Evolutionary conservation across 2,113 vertebrate species (phyloP).

Genomic region (Trichechus manatus): DNA sequence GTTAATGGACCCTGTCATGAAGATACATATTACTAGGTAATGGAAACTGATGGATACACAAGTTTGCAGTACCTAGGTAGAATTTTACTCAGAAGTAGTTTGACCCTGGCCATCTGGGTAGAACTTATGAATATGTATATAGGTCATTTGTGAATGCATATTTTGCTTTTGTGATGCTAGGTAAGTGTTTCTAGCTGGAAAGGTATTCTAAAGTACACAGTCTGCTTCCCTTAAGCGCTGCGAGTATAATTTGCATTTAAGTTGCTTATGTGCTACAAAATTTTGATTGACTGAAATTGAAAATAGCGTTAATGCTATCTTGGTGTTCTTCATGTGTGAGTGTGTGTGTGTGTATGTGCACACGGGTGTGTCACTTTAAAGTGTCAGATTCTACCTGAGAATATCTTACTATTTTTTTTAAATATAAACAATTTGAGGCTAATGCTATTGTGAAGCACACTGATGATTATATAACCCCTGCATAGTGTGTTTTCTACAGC

Average conservation of each 20-base stretch:
- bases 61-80: neutral
- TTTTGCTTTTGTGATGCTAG: slow-evolving; percentile 5
- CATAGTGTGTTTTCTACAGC: neutral
- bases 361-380: neutral
- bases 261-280: slow-evolving; percentile 58
- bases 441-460: neutral
- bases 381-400: slow-evolving; percentile 1
- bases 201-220: neutral
- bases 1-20: slow-evolving; percentile 19
- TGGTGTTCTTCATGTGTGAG: neutral
- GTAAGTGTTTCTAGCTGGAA: slow-evolving; percentile 36
- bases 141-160: neutral
- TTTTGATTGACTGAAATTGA: slow-evolving; percentile 73
- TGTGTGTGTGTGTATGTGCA: neutral
- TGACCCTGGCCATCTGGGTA: slow-evolving; percentile 38
- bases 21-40: neutral
- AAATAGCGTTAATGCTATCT: slow-evolving; percentile 58
- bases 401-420: neutral
- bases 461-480: neutral
- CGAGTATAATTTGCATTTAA: slow-evolving; percentile 72
- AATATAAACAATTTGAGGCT: slow-evolving; percentile 3
- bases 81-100: neutral
- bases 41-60: neutral
- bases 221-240: neutral
- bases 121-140: slow-evolving; percentile 67